Evolutionary conservation across 1,140 invertebrate genomes (phyloP), one percentile per base, ranked within the genome.

Genomic region (Hetaerina americana): DNA sequence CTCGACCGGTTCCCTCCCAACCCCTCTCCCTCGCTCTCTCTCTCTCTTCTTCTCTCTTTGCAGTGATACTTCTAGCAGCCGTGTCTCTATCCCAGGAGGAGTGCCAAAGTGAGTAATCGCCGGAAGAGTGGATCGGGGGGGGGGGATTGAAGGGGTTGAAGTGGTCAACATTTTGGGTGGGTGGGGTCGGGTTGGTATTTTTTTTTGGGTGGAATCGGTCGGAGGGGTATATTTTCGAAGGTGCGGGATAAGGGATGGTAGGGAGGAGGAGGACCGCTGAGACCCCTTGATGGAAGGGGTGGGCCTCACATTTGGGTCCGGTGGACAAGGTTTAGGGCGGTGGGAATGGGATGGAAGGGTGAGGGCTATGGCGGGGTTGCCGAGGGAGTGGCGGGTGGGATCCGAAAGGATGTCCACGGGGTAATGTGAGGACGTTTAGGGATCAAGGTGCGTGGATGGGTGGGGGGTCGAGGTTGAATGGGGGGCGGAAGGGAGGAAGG

Each of bases 21-120:
- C 87, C 86, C 77, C 90, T 87, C 68, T 90, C 91, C n/a, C n/a
- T n/a, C 77, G 93, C 87, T 80, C 93, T 95, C 31, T 91, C 90
- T 75, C 95, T 82, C 76, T 94, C 92, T 78, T 92, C 86, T 78
- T 95, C 94, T 80, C 94, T 94, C 75, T 92, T 79, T 82, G 80
- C 80, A 81, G 80, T 80, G 77, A 80, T 84, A 78, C 75, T 84
- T 77, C 79, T 84, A 72, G 80, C 82, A 74, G 79, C 82, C 77
- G 79, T 79, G 73, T 80, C 77, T 75, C 75, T 81, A 77, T 81
- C 81, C 75, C 77, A 79, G 76, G 81, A 81, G 72, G 84, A 85
- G 76, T 85, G 84, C 77, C 83, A 84, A 76, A 85, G 84, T 85
- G 75, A 85, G 84, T 84, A 57, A 57, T 18, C 2, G 40, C 22